Evolutionary conservation across 2,888 invertebrate genomes (phyloP), one percentile per base, ranked within the genome.

Genomic region (Dysmachus trigonus): DNA sequence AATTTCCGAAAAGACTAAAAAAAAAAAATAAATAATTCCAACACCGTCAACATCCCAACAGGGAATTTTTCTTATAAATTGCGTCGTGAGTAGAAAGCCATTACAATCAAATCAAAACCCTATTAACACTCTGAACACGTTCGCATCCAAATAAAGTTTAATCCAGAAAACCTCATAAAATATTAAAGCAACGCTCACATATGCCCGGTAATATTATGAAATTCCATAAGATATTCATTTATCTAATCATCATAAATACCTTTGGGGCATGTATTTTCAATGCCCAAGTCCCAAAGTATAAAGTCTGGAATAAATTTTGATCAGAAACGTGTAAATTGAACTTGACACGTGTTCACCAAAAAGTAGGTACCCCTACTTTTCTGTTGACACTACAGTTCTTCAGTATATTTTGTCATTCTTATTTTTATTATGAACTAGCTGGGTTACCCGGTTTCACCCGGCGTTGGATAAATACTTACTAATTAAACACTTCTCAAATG

Each of bases 161-260:
- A 53, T 53, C 53, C 81, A 27, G 27, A 77, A 76, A 13, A 47
- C 62, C 35, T 35, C 31, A 82, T 82, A 62, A 82, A 35, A 62
- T 82, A 82, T 82, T 82, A 33, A 82, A 62, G 35, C 1, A 53
- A 18, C 62, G 35, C 53, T 53, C 81, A 62, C 53, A 62, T 81
- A 81, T 81, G 47, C 81, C 62, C 13, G 27, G 30, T 30, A 53
- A 51, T 33, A 53, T 81, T 81, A 81, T 81, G 53, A 62, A 81
- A 81, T 53, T 53, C 62, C 53, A 81, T 81, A 53, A 81, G 15
- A 53, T 81, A 81, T 62, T 81, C 81, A 81, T 81, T 81, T 81
- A 81, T 53, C 81, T 81, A 81, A 81, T 82, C 81, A 82, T 82
- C 81, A 62, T 62, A 82, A 82, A 82, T 82, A 82, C 81, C 81